Evolutionary conservation across 2,797 vertebrate genomes (phyloP).

Genomic region (Odontamblyopus rebecca): DNA sequence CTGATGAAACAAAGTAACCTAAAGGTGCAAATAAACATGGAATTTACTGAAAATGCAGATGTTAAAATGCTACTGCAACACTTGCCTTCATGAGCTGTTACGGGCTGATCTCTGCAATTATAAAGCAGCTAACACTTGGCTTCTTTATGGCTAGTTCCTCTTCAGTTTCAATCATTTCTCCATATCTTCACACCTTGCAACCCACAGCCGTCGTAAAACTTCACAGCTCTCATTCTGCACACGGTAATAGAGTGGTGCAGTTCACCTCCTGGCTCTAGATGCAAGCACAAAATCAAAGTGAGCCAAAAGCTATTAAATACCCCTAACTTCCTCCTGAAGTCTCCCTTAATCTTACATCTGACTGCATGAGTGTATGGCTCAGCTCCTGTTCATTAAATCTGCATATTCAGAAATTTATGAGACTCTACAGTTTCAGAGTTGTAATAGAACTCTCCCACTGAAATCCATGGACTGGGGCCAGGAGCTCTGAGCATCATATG

Average conservation of each 20-base stretch:
- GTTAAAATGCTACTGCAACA: constrained; percentile 38
- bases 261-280: constrained; percentile 46
- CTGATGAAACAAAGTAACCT: neutral
- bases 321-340: constrained; percentile 20
- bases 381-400: constrained; percentile 19
- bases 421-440: constrained; percentile 9
- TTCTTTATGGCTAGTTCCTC: constrained; percentile 22
- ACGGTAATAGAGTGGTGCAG: constrained; percentile 42
- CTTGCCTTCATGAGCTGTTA: constrained; percentile 46
- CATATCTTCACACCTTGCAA: constrained; percentile 25
- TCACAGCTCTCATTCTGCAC: constrained; percentile 40
- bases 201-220: constrained; percentile 48
- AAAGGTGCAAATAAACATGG: neutral
- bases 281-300: constrained; percentile 29
- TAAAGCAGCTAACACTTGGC: constrained; percentile 19
- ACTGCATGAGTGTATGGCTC: neutral
- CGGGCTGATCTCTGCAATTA: constrained; percentile 35
- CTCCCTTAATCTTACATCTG: constrained; percentile 28
- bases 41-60: constrained; percentile 4
- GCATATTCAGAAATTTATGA: constrained; percentile 1
- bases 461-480: constrained; percentile 28
- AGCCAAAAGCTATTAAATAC: constrained; percentile 50
- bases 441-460: constrained; percentile 10
- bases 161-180: constrained; percentile 47
- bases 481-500: constrained; percentile 40